These are phyloP conservation scores for Macaca fascicularis DNA, from an alignment of 2,113 vertebrate genomes.

Conservation along the genomic window T2T-MFA8v1.1 NC_088381.1:3250001-3250500, in stretches of 20 bases:
- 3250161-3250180: fast-evolving
- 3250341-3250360: neutral
- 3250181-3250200: fast-evolving
- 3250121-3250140: neutral
- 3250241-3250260: neutral
- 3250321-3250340: neutral
- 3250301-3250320: neutral
- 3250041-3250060: too few relatives aligned
- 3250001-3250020: neutral
- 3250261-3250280: neutral
- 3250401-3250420: neutral
- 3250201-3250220: neutral
- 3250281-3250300: neutral
- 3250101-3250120: neutral
- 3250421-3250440: neutral
- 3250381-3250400: neutral
- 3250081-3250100: fast-evolving
- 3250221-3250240: neutral
- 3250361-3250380: neutral
- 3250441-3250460: neutral
- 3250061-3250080: neutral
- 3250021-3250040: too few relatives aligned
- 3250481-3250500: neutral
- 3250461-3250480: too few relatives aligned
- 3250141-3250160: fast-evolving